Conservation (phyloP, 2,113 vertebrate genomes). For the Cepphus grylle region DNA sequence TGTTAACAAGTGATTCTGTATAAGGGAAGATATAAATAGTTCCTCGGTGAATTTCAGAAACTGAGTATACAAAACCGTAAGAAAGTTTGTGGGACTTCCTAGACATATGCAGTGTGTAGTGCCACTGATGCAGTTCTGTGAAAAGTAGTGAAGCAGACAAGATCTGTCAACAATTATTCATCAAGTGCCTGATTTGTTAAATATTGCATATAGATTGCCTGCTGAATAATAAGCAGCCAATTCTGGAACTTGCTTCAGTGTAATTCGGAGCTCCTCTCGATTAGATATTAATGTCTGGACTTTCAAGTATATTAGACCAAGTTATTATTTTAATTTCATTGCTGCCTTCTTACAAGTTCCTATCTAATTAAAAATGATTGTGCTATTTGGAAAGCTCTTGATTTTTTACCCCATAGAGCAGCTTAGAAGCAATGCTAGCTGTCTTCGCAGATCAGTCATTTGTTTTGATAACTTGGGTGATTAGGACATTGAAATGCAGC, state of each 20-base stretch:
- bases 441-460: slow-evolving; percentile 29
- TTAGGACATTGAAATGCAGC: slow-evolving; percentile 36
- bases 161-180: slow-evolving; percentile 45
- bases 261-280: neutral
- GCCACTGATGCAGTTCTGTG: neutral
- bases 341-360: slow-evolving; percentile 31
- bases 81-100: neutral
- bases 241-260: neutral
- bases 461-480: slow-evolving; percentile 46
- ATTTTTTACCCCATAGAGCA: slow-evolving; percentile 23
- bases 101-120: neutral
- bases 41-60: neutral
- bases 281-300: slow-evolving; percentile 11
- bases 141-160: slow-evolving; percentile 4
- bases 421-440: slow-evolving; percentile 38
- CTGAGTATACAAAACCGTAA: neutral
- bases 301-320: neutral
- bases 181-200: slow-evolving; percentile 35
- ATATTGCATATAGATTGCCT: slow-evolving; percentile 37
- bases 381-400: slow-evolving; percentile 20
- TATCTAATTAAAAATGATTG: slow-evolving; percentile 39
- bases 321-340: slow-evolving; percentile 54
- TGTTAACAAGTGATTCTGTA: neutral
- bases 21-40: neutral
- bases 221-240: slow-evolving; percentile 20